A percentile compares a stretch with the other conserved stretches of the same genome.
Conservation (phyloP, 1,140 invertebrate genomes). For the Eulimnadia texana region DNA sequence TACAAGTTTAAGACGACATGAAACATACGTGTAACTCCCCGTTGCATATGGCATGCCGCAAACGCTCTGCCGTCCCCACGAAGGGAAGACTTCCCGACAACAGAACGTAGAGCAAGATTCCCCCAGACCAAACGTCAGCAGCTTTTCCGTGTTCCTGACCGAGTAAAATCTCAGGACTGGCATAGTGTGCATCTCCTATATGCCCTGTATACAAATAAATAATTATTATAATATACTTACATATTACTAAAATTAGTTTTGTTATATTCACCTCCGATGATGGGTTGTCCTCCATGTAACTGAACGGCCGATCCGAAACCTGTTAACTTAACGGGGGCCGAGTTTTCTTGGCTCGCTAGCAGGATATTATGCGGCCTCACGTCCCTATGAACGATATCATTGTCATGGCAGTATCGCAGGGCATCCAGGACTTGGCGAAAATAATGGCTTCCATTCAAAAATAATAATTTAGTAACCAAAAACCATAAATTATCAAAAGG, state of each 20-base stretch:
- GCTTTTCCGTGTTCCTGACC: constrained; percentile 86
- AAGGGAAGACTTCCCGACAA: constrained; percentile 89
- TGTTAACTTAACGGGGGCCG: constrained; percentile 91
- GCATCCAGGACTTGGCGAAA: constrained; percentile 93
- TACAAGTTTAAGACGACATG: background rate
- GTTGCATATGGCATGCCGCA: constrained; percentile 76
- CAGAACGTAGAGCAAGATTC: constrained; percentile 82
- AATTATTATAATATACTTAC: background rate
- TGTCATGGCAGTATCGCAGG: constrained; percentile 89
- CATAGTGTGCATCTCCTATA: constrained; percentile 89
- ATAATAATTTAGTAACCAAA: background rate
- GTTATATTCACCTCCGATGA: too few species aligned
- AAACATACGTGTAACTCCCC: constrained; percentile 64
- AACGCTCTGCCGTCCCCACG: constrained; percentile 74
- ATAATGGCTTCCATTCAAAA: constrained; percentile 55
- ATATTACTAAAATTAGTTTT: background rate
- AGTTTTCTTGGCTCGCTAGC: constrained; percentile 88
- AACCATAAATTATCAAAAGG: too few species aligned
- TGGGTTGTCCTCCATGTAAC: constrained; percentile 55
- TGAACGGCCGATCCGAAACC: constrained; percentile 95
- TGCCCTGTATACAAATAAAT: constrained; percentile 43
- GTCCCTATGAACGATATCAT: constrained; percentile 91
- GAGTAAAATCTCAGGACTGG: constrained; percentile 91
- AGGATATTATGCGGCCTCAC: constrained; percentile 90
- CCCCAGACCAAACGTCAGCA: constrained; percentile 91